These are phyloP conservation scores for Drosophila baimaii DNA, from an alignment of 1,140 invertebrate genomes.

Conservation along the genomic window DNA sequence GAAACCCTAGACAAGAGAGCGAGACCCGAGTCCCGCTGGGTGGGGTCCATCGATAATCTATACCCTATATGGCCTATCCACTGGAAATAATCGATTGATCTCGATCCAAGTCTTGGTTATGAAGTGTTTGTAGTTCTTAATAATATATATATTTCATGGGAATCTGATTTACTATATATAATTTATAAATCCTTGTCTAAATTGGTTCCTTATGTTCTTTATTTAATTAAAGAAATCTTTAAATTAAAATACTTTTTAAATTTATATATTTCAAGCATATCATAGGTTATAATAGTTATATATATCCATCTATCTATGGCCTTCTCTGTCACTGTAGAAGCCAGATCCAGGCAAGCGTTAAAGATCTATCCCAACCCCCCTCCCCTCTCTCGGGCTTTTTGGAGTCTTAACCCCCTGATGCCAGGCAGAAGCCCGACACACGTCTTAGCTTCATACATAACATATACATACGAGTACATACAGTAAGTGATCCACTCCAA, in stretches of 20 bases:
- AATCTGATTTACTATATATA: no score
- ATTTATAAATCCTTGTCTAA: no score
- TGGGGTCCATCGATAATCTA: slow-evolving; percentile 33
- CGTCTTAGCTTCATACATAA: slow-evolving; percentile 23
- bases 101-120: background rate
- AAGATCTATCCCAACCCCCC: slow-evolving; percentile 52
- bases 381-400: background rate
- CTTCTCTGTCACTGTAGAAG: slow-evolving; percentile 36
- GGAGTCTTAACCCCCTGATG: slow-evolving; percentile 8
- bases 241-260: no score
- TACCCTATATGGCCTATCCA: slow-evolving; percentile 20
- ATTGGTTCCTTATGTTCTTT: no score
- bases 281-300: no score
- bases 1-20: slow-evolving; percentile 53
- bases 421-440: slow-evolving; percentile 67
- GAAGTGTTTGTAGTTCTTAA: background rate
- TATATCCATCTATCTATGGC: no score
- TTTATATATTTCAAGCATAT: no score
- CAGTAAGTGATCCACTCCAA: slow-evolving; percentile 53
- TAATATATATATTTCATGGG: background rate
- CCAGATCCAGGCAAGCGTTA: slow-evolving; percentile 66
- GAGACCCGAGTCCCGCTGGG: slow-evolving; percentile 23
- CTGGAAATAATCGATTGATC: slow-evolving; percentile 30
- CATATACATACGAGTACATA: slow-evolving; percentile 5
- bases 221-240: no score